These are phyloP conservation scores for Papilio dardanus DNA, from an alignment of 1,140 invertebrate genomes.

Conservation along the genomic window DNA sequence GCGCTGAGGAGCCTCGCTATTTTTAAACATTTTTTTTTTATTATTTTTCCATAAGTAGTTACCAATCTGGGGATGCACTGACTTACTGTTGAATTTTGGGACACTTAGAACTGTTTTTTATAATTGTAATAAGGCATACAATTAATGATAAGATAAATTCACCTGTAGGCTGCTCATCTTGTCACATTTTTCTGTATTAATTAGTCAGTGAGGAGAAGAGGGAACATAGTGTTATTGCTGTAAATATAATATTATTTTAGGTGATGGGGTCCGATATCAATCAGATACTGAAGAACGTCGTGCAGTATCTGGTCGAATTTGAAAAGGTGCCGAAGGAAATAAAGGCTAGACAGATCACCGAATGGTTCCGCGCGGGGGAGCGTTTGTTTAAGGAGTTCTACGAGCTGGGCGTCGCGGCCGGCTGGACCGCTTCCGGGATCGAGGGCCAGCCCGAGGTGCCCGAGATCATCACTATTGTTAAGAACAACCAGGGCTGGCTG, in stretches of 20 bases:
- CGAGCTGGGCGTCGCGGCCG: not conserved
- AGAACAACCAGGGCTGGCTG: constrained; percentile 43
- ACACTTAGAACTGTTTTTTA: no score
- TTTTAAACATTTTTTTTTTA: no score
- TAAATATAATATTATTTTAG: constrained; percentile 6
- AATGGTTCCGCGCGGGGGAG: constrained; percentile 24
- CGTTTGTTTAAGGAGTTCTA: not conserved
- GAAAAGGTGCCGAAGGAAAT: constrained; percentile 19
- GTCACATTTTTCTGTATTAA: not conserved
- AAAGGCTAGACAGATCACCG: constrained; percentile 15
- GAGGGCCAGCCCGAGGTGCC: constrained; percentile 27
- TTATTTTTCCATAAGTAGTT: no score
- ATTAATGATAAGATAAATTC: no score
- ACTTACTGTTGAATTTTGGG: no score
- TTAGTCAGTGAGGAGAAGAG: not conserved
- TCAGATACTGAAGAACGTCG: constrained; percentile 19
- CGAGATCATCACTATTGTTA: constrained; percentile 41
- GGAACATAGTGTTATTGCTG: not conserved
- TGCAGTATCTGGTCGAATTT: constrained; percentile 8
- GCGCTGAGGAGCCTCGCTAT: no score
- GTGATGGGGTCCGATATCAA: constrained; percentile 29
- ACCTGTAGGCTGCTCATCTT: not conserved
- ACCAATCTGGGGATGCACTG: no score
- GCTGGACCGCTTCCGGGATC: not conserved
- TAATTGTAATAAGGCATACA: no score